These are phyloP conservation scores for Leucoraja erinaceus DNA, from an alignment of 2,113 vertebrate species.

Conservation along the genomic window DNA sequence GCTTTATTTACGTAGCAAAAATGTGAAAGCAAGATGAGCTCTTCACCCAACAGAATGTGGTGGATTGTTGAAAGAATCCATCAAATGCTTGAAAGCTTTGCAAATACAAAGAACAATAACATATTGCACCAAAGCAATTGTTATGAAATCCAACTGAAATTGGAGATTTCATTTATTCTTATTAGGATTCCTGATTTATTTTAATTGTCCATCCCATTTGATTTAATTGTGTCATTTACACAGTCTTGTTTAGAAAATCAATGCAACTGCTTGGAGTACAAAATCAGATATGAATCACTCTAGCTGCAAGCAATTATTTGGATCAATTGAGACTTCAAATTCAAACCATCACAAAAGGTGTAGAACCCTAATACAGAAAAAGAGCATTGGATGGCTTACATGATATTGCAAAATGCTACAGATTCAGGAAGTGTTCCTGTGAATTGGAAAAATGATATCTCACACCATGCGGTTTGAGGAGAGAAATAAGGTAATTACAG, in stretches of 20 bases:
- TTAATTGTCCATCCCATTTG: slow-evolving; percentile 19
- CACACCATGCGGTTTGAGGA: neutral
- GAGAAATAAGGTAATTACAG: neutral
- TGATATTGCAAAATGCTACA: neutral
- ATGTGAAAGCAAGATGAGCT: neutral
- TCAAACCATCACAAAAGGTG: neutral
- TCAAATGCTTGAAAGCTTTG: neutral
- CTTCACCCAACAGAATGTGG: neutral
- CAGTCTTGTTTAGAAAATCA: slow-evolving; percentile 17
- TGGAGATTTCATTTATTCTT: neutral
- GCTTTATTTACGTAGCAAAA: neutral
- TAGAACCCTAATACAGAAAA: neutral
- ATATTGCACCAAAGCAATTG: neutral
- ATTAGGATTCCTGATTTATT: neutral
- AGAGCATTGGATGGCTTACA: neutral
- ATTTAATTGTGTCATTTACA: slow-evolving; percentile 5
- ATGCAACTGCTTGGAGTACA: neutral
- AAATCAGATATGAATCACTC: slow-evolving; percentile 3
- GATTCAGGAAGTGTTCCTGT: neutral
- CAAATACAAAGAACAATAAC: neutral
- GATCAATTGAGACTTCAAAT: slow-evolving; percentile 19
- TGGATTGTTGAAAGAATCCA: neutral
- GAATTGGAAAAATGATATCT: neutral
- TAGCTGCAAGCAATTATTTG: neutral
- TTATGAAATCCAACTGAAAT: slow-evolving; percentile 1